phyloP scores from a whole-genome alignment of 2,113 vertebrate genomes.

The Ranitomeya imitator region DNA sequence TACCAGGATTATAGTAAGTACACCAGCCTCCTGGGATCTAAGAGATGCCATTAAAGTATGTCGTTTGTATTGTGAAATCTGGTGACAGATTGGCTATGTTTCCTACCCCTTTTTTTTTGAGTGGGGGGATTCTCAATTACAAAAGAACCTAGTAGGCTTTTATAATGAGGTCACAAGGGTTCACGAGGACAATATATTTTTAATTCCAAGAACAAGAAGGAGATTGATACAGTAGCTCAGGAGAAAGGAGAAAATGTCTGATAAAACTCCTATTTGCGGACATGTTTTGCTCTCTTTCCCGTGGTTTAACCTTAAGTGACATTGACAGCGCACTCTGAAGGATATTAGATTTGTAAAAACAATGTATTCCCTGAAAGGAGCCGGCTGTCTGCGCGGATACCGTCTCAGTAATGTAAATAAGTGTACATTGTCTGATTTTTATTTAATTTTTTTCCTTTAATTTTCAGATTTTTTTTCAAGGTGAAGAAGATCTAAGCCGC shows the following conservation, averaged over 20 bases:
- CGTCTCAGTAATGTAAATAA: constrained; percentile 20
- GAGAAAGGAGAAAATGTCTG: not conserved
- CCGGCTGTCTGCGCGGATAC: constrained; percentile 20
- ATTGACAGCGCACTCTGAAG: constrained; percentile 40
- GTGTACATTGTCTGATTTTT: not conserved
- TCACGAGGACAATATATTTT: constrained; percentile 9
- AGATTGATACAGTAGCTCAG: constrained; percentile 10
- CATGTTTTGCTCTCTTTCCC: constrained; percentile 1
- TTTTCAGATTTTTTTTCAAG: not conserved
- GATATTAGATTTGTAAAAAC: constrained; percentile 46
- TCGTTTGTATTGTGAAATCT: no score
- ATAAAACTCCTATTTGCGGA: constrained; percentile 12
- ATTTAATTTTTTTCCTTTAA: not conserved
- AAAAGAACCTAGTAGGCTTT: not conserved
- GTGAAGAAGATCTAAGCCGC: not conserved
- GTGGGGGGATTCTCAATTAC: not conserved
- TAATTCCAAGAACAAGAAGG: constrained; percentile 15
- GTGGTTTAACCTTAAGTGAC: constrained; percentile 38
- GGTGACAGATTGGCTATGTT: no score
- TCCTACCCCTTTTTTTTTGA: no score
- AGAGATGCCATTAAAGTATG: no score
- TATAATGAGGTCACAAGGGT: constrained; percentile 6
- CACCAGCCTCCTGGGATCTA: no score
- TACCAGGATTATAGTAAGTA: no score
- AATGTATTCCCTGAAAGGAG: constrained; percentile 23